Evolutionary conservation across 2,797 vertebrate genomes (phyloP).

Genomic region (Onychomys leucogaster): DNA sequence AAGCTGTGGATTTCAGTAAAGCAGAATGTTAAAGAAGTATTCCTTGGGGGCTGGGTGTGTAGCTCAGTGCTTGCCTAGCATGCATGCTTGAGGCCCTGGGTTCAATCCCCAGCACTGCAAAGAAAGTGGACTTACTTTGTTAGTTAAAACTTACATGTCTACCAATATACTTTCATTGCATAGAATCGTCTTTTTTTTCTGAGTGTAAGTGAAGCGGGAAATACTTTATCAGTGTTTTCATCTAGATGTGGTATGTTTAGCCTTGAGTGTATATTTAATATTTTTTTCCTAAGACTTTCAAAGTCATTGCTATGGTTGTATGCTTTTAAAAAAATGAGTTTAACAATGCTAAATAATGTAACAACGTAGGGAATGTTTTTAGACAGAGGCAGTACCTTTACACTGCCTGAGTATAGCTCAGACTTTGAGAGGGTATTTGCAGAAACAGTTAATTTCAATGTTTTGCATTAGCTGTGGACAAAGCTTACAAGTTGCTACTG

Average conservation of each 20-base stretch:
- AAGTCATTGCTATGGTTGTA: conserved; percentile 63
- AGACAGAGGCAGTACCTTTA: conserved; percentile 70
- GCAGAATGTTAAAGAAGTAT: conserved; percentile 53
- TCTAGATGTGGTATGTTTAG: conserved; percentile 56
- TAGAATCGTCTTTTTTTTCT: conserved; percentile 55
- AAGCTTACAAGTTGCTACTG: conserved; percentile 96
- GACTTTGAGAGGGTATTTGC: conserved; percentile 81
- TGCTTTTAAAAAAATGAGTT: conserved; percentile 57
- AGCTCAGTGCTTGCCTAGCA: background rate
- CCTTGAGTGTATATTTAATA: conserved; percentile 59
- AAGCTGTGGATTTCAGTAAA: conserved; percentile 65
- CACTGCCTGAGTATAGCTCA: conserved; percentile 81
- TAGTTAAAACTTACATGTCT: conserved; percentile 62
- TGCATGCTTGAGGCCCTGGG: background rate
- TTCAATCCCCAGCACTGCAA: background rate
- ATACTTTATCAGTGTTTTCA: conserved; percentile 65
- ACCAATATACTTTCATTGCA: conserved; percentile 49
- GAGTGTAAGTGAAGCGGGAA: conserved; percentile 56
- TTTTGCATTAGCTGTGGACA: conserved; percentile 94
- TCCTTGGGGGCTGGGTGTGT: background rate
- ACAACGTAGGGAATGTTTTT: conserved; percentile 75
- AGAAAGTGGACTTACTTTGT: conserved; percentile 45
- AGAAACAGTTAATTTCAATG: conserved; percentile 83
- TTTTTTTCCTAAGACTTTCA: conserved; percentile 52
- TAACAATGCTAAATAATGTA: conserved; percentile 69